Percentiles rank a stretch among this genome's conserved stretches.
Conservation (phyloP, 2,113 vertebrate genomes). For the Dendrocopos noguchii region DNA sequence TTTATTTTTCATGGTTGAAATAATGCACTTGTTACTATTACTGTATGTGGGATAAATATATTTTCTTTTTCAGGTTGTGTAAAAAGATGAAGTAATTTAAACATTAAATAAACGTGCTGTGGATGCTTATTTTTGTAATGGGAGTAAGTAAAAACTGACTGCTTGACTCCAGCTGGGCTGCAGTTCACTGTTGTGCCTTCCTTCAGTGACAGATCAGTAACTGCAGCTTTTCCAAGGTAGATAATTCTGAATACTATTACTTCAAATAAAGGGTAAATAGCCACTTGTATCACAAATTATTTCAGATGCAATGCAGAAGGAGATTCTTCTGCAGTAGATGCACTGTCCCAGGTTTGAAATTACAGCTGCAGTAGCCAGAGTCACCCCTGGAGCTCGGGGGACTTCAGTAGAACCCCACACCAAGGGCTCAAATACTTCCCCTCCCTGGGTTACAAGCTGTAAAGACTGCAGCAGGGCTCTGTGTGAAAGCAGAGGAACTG, state of each 20-base stretch:
- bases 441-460: neutral
- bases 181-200: neutral
- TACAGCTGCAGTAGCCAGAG: neutral
- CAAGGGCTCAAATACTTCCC: rapidly evolving
- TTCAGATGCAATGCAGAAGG: neutral
- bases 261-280: neutral
- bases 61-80: conserved; percentile 72
- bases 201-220: neutral
- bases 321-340: neutral
- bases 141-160: conserved; percentile 28
- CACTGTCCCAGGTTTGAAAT: neutral
- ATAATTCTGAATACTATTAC: neutral
- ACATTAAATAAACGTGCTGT: conserved; percentile 75
- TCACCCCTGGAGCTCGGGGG: rapidly evolving
- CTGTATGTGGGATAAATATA: conserved; percentile 68
- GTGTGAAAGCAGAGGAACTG: neutral
- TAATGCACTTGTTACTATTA: conserved; percentile 73
- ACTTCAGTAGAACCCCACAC: rapidly evolving
- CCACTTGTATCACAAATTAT: neutral
- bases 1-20: conserved; percentile 74
- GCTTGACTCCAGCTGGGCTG: neutral
- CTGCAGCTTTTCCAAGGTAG: neutral
- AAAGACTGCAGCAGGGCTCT: neutral
- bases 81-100: conserved; percentile 70
- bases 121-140: conserved; percentile 81